Conservation (phyloP, 2,888 invertebrate species). For the Archips crataeganus region DNA sequence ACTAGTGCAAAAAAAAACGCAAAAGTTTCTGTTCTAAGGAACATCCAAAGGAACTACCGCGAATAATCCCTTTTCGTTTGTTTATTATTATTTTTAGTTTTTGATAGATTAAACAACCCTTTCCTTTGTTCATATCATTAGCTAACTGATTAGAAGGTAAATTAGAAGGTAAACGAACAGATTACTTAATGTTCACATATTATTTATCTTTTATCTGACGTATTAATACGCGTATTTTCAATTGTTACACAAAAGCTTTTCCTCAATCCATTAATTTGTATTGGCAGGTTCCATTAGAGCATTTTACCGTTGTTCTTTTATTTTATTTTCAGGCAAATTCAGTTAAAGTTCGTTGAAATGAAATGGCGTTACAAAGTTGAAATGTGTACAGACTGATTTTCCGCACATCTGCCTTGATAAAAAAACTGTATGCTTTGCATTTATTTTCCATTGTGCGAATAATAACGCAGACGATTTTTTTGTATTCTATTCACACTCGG, state of each 20-base stretch:
- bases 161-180: no score
- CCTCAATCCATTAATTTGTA: not conserved
- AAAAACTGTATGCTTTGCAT: not conserved
- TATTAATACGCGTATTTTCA: no score
- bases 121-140: no score
- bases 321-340: slow-evolving; percentile 4
- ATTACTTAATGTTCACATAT: no score
- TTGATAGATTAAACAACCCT: no score
- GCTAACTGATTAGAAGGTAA: no score
- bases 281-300: slow-evolving; percentile 3
- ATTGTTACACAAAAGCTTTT: not conserved
- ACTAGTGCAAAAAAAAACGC: no score
- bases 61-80: no score
- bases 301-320: not conserved
- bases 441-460: not conserved
- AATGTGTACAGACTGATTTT: slow-evolving; percentile 13
- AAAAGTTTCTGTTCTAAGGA: no score
- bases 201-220: no score
- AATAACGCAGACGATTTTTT: not conserved
- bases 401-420: slow-evolving; percentile 17
- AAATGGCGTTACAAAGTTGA: slow-evolving; percentile 2
- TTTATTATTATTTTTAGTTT: no score
- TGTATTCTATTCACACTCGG: not conserved
- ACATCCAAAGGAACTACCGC: no score
- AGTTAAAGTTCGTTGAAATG: slow-evolving; percentile 6